Percentiles rank a stretch among this genome's conserved stretches.
These are phyloP conservation scores for Caenorhabditis zanzibari DNA, from an alignment of 2,888 invertebrate genomes.

Conservation along the genomic window DNA sequence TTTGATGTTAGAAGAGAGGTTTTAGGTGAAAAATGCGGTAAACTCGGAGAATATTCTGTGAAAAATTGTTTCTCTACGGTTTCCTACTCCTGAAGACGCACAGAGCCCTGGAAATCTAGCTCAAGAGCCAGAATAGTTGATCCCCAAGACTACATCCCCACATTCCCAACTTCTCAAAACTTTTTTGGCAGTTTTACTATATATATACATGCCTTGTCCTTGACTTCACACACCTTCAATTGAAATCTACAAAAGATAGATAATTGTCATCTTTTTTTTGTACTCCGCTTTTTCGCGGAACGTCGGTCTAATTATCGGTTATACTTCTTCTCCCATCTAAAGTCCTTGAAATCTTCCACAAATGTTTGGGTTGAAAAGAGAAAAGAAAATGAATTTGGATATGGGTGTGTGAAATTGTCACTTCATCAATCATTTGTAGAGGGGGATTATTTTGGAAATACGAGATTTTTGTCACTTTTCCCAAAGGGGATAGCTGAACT, in stretches of 20 bases:
- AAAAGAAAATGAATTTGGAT: not conserved
- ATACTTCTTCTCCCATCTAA: not conserved
- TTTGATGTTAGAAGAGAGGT: no score
- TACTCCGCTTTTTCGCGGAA: slow-evolving; percentile 24
- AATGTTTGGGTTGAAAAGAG: not conserved
- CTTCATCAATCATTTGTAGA: slow-evolving; percentile 23
- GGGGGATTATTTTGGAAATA: not conserved
- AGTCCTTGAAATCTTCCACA: slow-evolving; percentile 21
- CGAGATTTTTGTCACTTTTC: not conserved
- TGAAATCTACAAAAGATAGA: not conserved
- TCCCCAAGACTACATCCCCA: no score
- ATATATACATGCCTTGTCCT: not conserved
- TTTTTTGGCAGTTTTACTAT: no score
- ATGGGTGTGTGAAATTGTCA: slow-evolving; percentile 13
- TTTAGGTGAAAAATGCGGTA: no score
- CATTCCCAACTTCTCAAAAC: no score
- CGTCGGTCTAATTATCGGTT: slow-evolving; percentile 17
- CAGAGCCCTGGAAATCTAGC: no score
- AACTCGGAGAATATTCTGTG: no score
- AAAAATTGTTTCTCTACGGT: no score
- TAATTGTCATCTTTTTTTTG: slow-evolving; percentile 14
- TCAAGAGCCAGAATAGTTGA: no score
- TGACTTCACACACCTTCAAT: slow-evolving; percentile 4
- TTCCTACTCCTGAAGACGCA: no score
- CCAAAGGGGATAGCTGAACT: not conserved